Percentiles rank a stretch among this genome's conserved stretches.
Evolutionary conservation across 1,140 invertebrate species (phyloP).

Genomic region (Apis florea): DNA sequence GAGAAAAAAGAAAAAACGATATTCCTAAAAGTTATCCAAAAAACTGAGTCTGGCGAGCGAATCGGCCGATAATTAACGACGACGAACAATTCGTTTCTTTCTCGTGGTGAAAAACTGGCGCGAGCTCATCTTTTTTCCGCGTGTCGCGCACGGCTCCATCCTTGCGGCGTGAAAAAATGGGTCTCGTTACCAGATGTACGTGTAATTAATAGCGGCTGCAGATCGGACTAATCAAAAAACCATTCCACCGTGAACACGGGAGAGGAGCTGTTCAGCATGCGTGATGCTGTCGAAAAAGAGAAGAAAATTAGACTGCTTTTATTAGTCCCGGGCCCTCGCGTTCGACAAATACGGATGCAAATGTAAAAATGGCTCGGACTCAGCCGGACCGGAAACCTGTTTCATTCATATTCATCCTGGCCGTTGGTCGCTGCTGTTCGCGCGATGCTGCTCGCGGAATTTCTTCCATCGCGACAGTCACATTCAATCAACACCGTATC

Average conservation of each 20-base stretch:
- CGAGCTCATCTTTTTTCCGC: not conserved
- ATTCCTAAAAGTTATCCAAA: not conserved
- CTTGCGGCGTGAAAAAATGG: constrained; percentile 15
- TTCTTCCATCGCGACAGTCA: constrained; percentile 66
- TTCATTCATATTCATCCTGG: constrained; percentile 69
- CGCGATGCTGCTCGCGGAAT: constrained; percentile 59
- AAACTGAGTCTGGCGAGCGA: not conserved
- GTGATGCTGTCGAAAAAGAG: constrained; percentile 63
- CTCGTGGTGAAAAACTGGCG: not conserved
- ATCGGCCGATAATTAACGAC: constrained; percentile 11
- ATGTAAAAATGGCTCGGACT: constrained; percentile 60
- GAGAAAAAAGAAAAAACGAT: not conserved
- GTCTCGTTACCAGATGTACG: constrained; percentile 36
- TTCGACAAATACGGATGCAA: constrained; percentile 65
- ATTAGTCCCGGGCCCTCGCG: constrained; percentile 53
- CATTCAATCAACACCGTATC: constrained; percentile 62
- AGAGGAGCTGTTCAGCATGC: constrained; percentile 18
- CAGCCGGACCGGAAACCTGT: constrained; percentile 65
- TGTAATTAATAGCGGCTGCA: constrained; percentile 35
- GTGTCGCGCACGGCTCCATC: not conserved
- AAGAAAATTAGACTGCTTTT: constrained; percentile 64
- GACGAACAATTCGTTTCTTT: constrained; percentile 15
- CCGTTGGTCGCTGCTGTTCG: not conserved
- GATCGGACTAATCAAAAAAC: constrained; percentile 42
- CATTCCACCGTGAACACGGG: not conserved